Evolutionary conservation across 2,888 invertebrate genomes (phyloP).

Genomic region (Epirrhoe alternata): DNA sequence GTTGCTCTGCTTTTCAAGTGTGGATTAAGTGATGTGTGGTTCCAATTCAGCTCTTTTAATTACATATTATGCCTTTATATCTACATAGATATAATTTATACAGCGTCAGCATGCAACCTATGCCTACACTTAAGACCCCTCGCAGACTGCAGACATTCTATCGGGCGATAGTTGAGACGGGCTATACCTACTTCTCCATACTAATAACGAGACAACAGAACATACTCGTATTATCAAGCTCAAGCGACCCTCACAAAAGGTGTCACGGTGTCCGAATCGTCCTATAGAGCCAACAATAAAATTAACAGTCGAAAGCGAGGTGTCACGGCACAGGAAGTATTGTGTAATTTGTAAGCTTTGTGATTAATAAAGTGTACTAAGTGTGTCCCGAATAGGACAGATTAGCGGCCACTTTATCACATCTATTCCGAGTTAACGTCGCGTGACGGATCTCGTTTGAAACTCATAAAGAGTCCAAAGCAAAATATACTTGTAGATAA

Average conservation of each 20-base stretch:
- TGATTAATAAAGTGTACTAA: constrained; percentile 85
- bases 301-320: constrained; percentile 79
- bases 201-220: too few species aligned
- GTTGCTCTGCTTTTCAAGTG: too few species aligned
- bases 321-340: constrained; percentile 82
- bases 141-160: too few species aligned
- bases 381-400: constrained; percentile 84
- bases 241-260: constrained; percentile 70
- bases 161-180: too few species aligned
- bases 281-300: constrained; percentile 79
- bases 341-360: constrained; percentile 84
- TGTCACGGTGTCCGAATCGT: constrained; percentile 75
- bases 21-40: too few species aligned
- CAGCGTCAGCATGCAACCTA: too few species aligned
- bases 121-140: too few species aligned
- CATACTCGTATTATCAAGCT: constrained; percentile 52
- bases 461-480: constrained; percentile 85
- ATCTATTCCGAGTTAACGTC: constrained; percentile 83
- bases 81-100: too few species aligned
- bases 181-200: too few species aligned
- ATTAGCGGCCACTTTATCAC: constrained; percentile 85
- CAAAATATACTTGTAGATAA: constrained; percentile 84
- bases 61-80: too few species aligned
- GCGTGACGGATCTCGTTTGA: constrained; percentile 85
- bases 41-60: too few species aligned